These are phyloP conservation scores for Sinhomidia bicolor DNA, from an alignment of 2,888 invertebrate species.

Conservation along the genomic window DNA sequence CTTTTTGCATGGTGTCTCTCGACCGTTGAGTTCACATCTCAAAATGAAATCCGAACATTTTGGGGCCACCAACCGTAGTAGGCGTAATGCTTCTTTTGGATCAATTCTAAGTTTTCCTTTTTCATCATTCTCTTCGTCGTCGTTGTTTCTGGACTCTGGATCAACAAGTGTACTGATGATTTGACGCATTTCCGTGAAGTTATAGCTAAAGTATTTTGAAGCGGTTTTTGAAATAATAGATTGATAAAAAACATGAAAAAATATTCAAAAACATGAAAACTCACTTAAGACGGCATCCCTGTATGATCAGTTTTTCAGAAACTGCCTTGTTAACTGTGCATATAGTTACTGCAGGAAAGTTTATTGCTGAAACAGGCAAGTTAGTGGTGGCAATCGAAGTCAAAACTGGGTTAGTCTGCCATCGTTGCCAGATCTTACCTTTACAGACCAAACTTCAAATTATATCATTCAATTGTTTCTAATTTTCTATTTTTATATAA, in stretches of 20 bases:
- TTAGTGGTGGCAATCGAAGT: conserved; percentile 78
- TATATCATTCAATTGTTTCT: too few relatives aligned
- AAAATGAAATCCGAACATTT: conserved; percentile 79
- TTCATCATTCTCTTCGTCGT: conserved; percentile 59
- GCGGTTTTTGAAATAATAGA: too few relatives aligned
- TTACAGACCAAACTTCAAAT: too few relatives aligned
- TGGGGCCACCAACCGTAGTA: conserved; percentile 78
- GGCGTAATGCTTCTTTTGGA: conserved; percentile 74
- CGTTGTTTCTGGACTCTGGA: conserved; percentile 77
- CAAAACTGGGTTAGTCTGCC: conserved; percentile 78
- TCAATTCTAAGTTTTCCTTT: conserved; percentile 26
- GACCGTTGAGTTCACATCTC: conserved; percentile 77
- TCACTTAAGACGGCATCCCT: conserved; percentile 72
- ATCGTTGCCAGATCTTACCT: conserved; percentile 79
- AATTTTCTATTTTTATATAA: too few relatives aligned
- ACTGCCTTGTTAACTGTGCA: conserved; percentile 80
- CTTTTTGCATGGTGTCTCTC: conserved; percentile 70
- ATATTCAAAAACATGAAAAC: too few relatives aligned
- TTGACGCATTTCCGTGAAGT: conserved; percentile 76
- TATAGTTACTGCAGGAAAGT: conserved; percentile 79
- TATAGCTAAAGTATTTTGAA: too few relatives aligned
- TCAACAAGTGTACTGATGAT: conserved; percentile 79
- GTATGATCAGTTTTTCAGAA: conserved; percentile 79
- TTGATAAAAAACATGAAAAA: too few relatives aligned
- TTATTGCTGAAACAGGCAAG: conserved; percentile 75